A percentile compares a stretch with the other conserved stretches of the same genome.
These are phyloP conservation scores for Drosophila pullipes DNA, from an alignment of 2,888 invertebrate species.

Conservation along the genomic window DNA sequence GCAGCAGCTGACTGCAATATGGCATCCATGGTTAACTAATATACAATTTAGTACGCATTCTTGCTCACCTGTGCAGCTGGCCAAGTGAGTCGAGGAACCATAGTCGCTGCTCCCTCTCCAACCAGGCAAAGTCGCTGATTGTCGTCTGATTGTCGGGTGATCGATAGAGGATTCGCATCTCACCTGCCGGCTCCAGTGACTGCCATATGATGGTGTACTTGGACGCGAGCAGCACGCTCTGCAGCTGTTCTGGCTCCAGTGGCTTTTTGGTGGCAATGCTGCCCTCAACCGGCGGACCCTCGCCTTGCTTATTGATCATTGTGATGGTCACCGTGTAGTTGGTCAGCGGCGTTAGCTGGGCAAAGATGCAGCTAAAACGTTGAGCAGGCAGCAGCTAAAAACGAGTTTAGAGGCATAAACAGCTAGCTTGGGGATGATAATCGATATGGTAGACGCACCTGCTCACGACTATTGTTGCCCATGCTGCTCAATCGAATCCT, in stretches of 20 bases:
- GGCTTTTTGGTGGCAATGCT: slow-evolving; percentile 36
- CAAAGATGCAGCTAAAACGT: slow-evolving; percentile 58
- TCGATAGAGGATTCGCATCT: slow-evolving; percentile 73
- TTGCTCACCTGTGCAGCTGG: slow-evolving; percentile 7
- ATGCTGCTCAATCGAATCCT: slow-evolving; percentile 86
- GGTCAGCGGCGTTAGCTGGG: slow-evolving; percentile 89
- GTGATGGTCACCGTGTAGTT: slow-evolving; percentile 92
- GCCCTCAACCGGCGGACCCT: slow-evolving; percentile 90
- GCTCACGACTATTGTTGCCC: slow-evolving; percentile 88
- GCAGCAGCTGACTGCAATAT: slow-evolving; percentile 26
- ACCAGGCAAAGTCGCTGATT: slow-evolving; percentile 90
- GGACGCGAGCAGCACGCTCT: slow-evolving; percentile 60
- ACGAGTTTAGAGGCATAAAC: too few relatives aligned
- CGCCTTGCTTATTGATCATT: slow-evolving; percentile 92
- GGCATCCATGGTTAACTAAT: background rate
- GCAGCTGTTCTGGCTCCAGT: slow-evolving; percentile 36
- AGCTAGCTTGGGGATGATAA: background rate
- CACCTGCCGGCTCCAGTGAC: slow-evolving; percentile 65
- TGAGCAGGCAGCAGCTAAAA: slow-evolving; percentile 49
- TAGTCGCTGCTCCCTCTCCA: slow-evolving; percentile 90
- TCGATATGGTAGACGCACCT: slow-evolving; percentile 86
- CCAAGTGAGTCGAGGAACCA: slow-evolving; percentile 89
- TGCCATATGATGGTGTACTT: slow-evolving; percentile 58
- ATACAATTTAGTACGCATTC: background rate
- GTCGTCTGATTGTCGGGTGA: slow-evolving; percentile 68